phyloP scores from a whole-genome alignment of 2,113 vertebrate species.

The Phyllostomus hastatus region DNA sequence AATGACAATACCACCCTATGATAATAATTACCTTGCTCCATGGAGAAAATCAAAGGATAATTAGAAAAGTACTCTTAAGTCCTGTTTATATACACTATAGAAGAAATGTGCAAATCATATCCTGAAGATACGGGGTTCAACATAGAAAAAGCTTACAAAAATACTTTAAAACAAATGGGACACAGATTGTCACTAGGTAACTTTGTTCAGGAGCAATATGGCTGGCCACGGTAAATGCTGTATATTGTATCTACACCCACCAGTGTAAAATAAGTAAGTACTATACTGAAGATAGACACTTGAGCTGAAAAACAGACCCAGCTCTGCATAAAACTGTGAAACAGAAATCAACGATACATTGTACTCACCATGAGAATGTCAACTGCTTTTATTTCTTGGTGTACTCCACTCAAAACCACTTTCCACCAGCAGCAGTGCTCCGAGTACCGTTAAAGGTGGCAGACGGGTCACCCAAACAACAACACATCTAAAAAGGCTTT shows the following conservation, averaged over 20 bases:
- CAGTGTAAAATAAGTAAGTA: background rate
- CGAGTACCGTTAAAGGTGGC: conserved; percentile 42
- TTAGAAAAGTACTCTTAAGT: background rate
- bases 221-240: background rate
- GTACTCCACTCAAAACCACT: conserved; percentile 50
- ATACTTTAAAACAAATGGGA: background rate
- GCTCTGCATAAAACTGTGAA: conserved; percentile 10
- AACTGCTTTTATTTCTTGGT: conserved; percentile 44
- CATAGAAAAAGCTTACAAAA: background rate
- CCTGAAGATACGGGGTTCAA: background rate
- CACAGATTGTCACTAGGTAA: background rate
- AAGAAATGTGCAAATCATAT: background rate
- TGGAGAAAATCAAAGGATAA: background rate
- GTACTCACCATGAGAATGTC: background rate
- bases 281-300: background rate
- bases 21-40: background rate
- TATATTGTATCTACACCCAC: background rate
- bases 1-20: background rate
- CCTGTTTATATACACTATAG: background rate
- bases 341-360: background rate
- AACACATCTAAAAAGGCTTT: conserved; percentile 33
- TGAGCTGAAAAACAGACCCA: conserved; percentile 40
- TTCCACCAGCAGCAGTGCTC: conserved; percentile 41
- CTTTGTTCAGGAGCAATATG: background rate
- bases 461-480: background rate